Conservation (phyloP, 2,888 invertebrate species). For the Trachelus iudaicus region DNA sequence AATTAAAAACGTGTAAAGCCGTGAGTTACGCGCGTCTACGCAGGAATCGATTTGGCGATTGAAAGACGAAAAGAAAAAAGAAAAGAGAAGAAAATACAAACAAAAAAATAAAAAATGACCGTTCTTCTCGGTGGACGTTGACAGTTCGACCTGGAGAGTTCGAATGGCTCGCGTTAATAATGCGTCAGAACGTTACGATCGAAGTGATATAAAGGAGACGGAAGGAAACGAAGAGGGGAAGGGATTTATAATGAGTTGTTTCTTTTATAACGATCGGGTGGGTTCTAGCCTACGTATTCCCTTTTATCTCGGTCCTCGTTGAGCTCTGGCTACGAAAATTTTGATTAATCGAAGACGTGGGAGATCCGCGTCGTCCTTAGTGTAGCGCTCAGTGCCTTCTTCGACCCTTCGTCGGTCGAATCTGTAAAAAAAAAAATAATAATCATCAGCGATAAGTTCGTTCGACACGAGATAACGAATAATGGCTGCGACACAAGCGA, state of each 20-base stretch:
- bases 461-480: neutral
- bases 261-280: neutral
- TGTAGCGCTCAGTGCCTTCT: constrained; percentile 50
- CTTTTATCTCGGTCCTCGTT: constrained; percentile 21
- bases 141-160: constrained; percentile 3
- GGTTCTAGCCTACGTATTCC: constrained; percentile 9
- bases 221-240: too few species aligned
- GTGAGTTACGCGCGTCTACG: too few species aligned
- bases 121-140: too few species aligned
- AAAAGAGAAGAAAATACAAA: too few species aligned
- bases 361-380: constrained; percentile 42
- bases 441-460: neutral
- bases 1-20: too few species aligned
- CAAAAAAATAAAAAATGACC: too few species aligned
- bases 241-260: too few species aligned
- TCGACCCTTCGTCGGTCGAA: constrained; percentile 52
- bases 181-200: constrained; percentile 5
- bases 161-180: constrained; percentile 12
- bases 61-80: too few species aligned
- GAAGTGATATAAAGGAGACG: neutral
- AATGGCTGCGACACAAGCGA: neutral
- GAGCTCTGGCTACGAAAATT: constrained; percentile 41
- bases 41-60: too few species aligned
- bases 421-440: constrained; percentile 45
- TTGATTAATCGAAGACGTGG: constrained; percentile 48